Base-by-base conservation (phyloP, 2,797 vertebrate species). In the Catharus ustulatus region DNA sequence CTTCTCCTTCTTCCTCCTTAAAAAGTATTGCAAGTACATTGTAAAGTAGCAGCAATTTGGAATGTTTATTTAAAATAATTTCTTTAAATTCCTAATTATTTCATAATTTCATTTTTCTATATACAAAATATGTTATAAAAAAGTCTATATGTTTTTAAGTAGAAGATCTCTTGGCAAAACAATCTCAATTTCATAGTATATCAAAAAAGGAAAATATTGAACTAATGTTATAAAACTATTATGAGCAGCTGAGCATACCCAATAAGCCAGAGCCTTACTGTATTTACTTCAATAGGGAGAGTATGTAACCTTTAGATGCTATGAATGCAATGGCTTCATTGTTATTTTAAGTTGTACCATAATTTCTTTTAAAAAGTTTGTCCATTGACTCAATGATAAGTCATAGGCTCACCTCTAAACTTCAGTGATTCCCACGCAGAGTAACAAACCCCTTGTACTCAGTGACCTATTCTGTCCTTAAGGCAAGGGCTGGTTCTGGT, bases 141-240 rank as follows among this genome's bases (percentile, higher is more conserved):
- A 29, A 34, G 8, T 38, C n/a, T 6, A 0, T 11, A 16, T 9
- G 3, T 15, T 52, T 59, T n/a, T 5, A 38, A 59, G 15, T 46
- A 80, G 14, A n/a, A 61, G 24, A 52, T 49, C 30, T 48, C 43
- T 46, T 64, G 19, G 40, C 19, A 83, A 69, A 87, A 48, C 6
- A 59, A 61, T 27, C 46, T 78, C 15, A 48, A n/a, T 11, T 36
- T 59, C 14, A 15, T 9, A 26, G 15, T 29, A 40, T 29, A 29
- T 20, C 24, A 55, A 59, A 66, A 68, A n/a, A 77, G 8, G 27
- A 52, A 63, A 52, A 61, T 29, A 26, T 2, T 62, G 32, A 63
- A 38, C 19, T 67, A 14, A 62, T 49, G 18, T 24, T 80, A 45
- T 49, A 61, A 84, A 49, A 27, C 0, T 0, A 6, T 54, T 73